Conservation (phyloP, 2,888 invertebrate genomes). For the Steromphala cineraria region DNA sequence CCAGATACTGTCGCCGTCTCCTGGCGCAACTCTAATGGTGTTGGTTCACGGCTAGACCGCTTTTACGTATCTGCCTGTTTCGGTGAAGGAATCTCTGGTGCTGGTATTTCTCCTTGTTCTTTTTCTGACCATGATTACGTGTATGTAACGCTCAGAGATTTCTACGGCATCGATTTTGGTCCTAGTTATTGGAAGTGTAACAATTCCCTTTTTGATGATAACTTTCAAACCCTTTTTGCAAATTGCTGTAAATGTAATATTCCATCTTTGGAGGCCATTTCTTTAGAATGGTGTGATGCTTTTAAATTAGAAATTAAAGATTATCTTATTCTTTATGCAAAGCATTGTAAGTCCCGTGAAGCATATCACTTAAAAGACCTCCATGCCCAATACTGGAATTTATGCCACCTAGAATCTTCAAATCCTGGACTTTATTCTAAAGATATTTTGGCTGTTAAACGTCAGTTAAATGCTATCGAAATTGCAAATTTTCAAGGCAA, state of each 20-base stretch:
- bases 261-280: not conserved
- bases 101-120: not conserved
- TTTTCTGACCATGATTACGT: not conserved
- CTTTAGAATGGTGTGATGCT: not conserved
- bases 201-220: not conserved
- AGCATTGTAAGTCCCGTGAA: not conserved
- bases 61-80: not conserved
- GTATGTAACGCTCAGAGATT: not conserved
- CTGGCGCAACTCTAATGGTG: not conserved
- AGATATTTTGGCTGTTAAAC: not conserved
- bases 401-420: not conserved
- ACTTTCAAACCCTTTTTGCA: not conserved
- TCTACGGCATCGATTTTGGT: not conserved
- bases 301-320: not conserved
- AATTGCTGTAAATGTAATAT: not conserved
- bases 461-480: not conserved
- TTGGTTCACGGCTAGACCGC: not conserved
- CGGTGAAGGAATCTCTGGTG: not conserved
- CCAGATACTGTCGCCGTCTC: not conserved
- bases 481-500: not conserved
- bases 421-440: not conserved
- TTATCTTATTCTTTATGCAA: not conserved
- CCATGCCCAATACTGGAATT: not conserved
- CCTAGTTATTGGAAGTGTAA: constrained; percentile 2
- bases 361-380: not conserved